Percentiles rank a stretch among this genome's conserved stretches.
phyloP scores from a whole-genome alignment of 2,888 invertebrate genomes.

The Torymus auratus region DNA sequence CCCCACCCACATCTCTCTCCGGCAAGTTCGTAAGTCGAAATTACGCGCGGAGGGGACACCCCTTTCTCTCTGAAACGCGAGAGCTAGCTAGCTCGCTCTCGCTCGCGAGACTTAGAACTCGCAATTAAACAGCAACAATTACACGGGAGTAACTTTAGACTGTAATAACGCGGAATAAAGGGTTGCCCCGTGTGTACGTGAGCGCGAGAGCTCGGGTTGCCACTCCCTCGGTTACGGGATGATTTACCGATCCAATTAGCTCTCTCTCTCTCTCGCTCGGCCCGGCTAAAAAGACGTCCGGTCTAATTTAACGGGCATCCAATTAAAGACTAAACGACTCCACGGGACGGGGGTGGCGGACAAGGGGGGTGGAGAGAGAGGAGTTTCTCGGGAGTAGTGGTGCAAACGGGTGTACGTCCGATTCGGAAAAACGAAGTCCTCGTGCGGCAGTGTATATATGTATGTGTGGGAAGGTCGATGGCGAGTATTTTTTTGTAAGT shows the following conservation, averaged over 20 bases:
- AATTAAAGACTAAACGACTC: constrained; percentile 73
- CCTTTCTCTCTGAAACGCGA: constrained; percentile 47
- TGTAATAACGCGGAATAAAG: constrained; percentile 77
- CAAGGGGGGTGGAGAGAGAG: not conserved
- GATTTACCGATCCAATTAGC: constrained; percentile 77
- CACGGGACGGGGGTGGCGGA: constrained; percentile 45
- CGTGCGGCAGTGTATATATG: not conserved
- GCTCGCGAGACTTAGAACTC: constrained; percentile 74
- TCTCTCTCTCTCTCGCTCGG: constrained; percentile 53
- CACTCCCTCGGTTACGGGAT: constrained; percentile 74
- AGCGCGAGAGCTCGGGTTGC: constrained; percentile 64
- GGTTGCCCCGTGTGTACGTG: constrained; percentile 63
- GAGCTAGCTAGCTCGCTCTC: constrained; percentile 41
- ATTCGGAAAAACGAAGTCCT: constrained; percentile 45
- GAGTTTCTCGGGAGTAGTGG: constrained; percentile 1
- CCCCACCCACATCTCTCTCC: not conserved
- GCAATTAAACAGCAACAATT: constrained; percentile 77
- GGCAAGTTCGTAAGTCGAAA: constrained; percentile 62
- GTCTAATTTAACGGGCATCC: constrained; percentile 76
- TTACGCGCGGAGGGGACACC: constrained; percentile 59
- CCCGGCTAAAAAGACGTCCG: constrained; percentile 74
- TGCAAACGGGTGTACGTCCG: constrained; percentile 1
- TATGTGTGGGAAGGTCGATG: too few species aligned
- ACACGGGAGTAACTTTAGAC: constrained; percentile 77
- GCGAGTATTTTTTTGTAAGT: too few species aligned